Conservation (phyloP, 2,113 vertebrate genomes). For the Gambusia affinis region DNA sequence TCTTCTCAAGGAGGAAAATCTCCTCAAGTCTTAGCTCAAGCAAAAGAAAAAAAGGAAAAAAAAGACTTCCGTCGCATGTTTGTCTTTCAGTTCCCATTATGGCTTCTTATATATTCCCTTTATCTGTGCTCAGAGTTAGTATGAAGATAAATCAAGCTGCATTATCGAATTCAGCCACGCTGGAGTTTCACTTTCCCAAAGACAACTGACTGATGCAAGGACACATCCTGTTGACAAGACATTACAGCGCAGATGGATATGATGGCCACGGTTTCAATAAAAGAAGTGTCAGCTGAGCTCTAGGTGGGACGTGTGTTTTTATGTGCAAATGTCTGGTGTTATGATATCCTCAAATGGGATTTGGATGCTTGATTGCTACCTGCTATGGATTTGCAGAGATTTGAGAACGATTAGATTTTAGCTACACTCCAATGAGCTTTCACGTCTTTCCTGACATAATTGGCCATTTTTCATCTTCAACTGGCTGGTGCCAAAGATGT, state of each 20-base stretch:
- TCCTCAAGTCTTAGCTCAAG: constrained; percentile 3
- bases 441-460: constrained; percentile 44
- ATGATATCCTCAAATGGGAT: constrained; percentile 33
- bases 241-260: constrained; percentile 27
- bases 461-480: constrained; percentile 52
- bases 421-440: constrained; percentile 23
- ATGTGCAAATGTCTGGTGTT: neutral
- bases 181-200: constrained; percentile 12
- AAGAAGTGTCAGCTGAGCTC: constrained; percentile 4
- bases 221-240: constrained; percentile 48
- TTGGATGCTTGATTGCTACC: constrained; percentile 51
- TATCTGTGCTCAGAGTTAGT: constrained; percentile 30
- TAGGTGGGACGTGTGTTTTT: constrained; percentile 12
- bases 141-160: constrained; percentile 29
- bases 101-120: constrained; percentile 39
- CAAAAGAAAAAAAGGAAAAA: neutral
- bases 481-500: constrained; percentile 43
- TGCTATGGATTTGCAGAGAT: constrained; percentile 40
- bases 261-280: constrained; percentile 6
- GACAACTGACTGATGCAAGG: constrained; percentile 44
- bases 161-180: neutral
- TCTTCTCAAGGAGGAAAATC: neutral
- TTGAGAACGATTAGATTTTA: constrained; percentile 52
- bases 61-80: neutral
- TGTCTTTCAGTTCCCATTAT: neutral